Evolutionary conservation across 2,113 vertebrate species (phyloP).

Genomic region (Marmota monax): DNA sequence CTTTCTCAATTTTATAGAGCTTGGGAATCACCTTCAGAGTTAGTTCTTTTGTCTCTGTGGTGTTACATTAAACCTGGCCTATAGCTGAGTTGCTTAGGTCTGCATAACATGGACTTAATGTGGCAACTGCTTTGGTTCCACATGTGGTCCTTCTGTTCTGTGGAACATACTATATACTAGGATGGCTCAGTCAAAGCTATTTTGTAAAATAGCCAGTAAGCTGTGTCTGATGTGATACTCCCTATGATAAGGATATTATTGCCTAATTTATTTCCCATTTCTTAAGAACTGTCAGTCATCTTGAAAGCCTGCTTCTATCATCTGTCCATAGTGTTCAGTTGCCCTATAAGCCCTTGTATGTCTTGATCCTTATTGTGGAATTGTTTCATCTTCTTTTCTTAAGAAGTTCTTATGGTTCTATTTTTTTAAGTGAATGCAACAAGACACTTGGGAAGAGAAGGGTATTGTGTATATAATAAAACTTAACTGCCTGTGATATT

Average conservation of each 20-base stretch:
- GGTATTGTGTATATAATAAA: neutral
- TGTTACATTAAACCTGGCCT: neutral
- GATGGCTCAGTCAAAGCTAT: neutral
- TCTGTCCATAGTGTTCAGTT: neutral
- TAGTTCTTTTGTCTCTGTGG: neutral
- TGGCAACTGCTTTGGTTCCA: neutral
- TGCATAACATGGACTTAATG: neutral
- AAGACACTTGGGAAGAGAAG: neutral
- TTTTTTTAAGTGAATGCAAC: neutral
- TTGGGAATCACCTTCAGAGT: neutral
- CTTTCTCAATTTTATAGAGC: neutral
- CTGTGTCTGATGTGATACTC: neutral
- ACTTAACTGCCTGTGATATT: neutral
- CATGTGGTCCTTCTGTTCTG: neutral
- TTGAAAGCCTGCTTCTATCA: neutral
- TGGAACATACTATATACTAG: neutral
- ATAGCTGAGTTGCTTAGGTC: neutral
- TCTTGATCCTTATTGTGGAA: neutral
- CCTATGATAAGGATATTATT: neutral
- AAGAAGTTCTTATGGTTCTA: neutral
- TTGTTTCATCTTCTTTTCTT: neutral
- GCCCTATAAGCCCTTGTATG: neutral
- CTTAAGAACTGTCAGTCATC: neutral
- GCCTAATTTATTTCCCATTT: neutral
- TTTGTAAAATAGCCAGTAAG: neutral